Base-by-base conservation (phyloP, 2,797 vertebrate species). In the Manis pentadactyla region DNA sequence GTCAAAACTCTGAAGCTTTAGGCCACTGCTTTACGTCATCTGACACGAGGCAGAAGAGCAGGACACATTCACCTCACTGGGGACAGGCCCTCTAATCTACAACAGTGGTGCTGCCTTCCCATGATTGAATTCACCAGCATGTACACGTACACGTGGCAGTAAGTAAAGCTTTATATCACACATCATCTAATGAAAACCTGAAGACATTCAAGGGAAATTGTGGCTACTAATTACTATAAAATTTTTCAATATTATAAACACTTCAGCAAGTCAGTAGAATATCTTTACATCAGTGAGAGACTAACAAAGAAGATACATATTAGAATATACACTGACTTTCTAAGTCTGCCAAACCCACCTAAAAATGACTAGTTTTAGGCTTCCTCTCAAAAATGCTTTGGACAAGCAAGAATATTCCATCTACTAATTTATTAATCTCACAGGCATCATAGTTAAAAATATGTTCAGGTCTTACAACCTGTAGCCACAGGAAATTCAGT, bases 101-200 rank as follows among this genome's bases (percentile, higher is more conserved):
- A n/a, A n/a, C n/a, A 95, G 95, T 51, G 42, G 77, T 64, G 31
- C 4, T 87, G 86, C 93, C 73, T 95, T 95, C 94, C 73, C 75
- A 68, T 37, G 15, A 68, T 88, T 86, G 95, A 74, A 95, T 39
- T 84, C 0, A 92, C 27, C 23, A 91, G n/a, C n/a, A n/a, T n/a
- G n/a, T n/a, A n/a, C n/a, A 25, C 49, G 0, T 59, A 46, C 18
- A 46, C 14, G 84, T 1, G 34, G 37, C 17, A 61, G 10, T 75
- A 79, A 83, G 39, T 14, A 89, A 74, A 92, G 68, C 31, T 61
- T 53, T 27, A 0, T 7, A n/a, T 53, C 37, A 81, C 5, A 84
- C 0, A 39, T 7, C 3, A 14, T 46, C 19, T n/a, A 93, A 79
- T 83, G 19, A 91, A 90, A 92, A 86, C 68, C 31, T 74, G 42